Evolutionary conservation across 2,113 vertebrate genomes (phyloP).

Genomic region (Calyptomena viridis): DNA sequence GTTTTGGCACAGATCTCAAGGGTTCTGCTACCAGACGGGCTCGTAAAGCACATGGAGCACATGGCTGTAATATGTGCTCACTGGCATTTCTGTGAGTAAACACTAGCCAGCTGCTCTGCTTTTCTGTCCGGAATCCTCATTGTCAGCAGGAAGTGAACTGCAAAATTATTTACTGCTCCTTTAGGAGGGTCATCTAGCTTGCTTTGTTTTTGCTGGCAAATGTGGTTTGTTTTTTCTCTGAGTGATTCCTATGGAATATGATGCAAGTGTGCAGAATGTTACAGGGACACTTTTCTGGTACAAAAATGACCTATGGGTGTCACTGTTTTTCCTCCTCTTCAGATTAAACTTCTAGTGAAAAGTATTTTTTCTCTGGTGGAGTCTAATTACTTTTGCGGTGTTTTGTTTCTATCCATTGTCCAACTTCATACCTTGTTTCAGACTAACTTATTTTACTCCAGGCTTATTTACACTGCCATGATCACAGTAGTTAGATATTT

Average conservation of each 20-base stretch:
- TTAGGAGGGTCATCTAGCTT: not conserved
- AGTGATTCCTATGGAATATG: not conserved
- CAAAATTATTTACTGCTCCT: not conserved
- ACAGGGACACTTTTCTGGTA: not conserved
- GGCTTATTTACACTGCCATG: not conserved
- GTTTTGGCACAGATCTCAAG: conserved; percentile 9
- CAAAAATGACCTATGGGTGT: conserved; percentile 44
- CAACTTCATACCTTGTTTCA: not conserved
- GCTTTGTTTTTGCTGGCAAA: not conserved
- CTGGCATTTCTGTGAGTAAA: conserved; percentile 16
- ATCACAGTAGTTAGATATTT: not conserved
- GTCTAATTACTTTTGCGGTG: not conserved
- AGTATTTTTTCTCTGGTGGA: not conserved
- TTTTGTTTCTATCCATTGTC: not conserved
- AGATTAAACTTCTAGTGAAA: not conserved
- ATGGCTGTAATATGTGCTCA: not conserved
- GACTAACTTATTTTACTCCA: not conserved
- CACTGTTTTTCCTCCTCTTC: conserved; percentile 39
- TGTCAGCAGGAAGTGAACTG: conserved; percentile 20
- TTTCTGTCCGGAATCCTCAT: not conserved
- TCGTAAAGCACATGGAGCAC: not conserved
- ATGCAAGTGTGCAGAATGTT: not conserved
- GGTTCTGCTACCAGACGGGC: not conserved
- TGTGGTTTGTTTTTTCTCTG: not conserved
- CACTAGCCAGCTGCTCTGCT: conserved; percentile 29